Conservation (phyloP, 2,113 vertebrate genomes). For the Mohoua ochrocephala region DNA sequence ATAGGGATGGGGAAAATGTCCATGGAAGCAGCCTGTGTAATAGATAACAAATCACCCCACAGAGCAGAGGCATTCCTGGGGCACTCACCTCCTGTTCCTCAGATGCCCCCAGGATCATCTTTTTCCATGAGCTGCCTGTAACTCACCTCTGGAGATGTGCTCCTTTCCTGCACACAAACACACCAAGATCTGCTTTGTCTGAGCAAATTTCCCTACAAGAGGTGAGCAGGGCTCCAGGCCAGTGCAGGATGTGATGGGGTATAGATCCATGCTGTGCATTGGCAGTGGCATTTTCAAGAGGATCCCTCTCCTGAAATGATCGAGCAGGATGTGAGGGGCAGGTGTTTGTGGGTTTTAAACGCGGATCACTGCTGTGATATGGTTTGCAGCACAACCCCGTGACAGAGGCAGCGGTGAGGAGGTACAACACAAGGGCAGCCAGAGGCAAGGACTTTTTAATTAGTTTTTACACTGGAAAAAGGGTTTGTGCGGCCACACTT, state of each 20-base stretch:
- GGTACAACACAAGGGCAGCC: neutral
- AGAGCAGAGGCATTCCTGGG: neutral
- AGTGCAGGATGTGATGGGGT: neutral
- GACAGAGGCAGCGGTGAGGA: neutral
- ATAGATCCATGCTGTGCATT: neutral
- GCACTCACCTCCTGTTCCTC: neutral
- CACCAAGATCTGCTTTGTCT: neutral
- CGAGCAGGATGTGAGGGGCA: neutral
- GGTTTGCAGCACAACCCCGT: neutral
- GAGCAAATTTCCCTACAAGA: neutral
- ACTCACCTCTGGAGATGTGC: neutral
- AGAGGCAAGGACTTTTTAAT: slow-evolving; percentile 46
- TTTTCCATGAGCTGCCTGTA: neutral
- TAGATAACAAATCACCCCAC: neutral
- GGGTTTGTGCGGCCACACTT: neutral
- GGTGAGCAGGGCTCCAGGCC: neutral
- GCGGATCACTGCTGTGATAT: neutral
- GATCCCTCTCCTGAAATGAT: neutral
- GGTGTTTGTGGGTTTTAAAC: neutral
- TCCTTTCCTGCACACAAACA: neutral
- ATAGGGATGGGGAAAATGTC: neutral
- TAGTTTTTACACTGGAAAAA: neutral
- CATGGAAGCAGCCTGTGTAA: neutral
- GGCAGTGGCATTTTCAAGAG: neutral
- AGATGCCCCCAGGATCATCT: neutral